phyloP scores from a whole-genome alignment of 2,113 vertebrate genomes.

The Gymnorhina tibicen region DNA sequence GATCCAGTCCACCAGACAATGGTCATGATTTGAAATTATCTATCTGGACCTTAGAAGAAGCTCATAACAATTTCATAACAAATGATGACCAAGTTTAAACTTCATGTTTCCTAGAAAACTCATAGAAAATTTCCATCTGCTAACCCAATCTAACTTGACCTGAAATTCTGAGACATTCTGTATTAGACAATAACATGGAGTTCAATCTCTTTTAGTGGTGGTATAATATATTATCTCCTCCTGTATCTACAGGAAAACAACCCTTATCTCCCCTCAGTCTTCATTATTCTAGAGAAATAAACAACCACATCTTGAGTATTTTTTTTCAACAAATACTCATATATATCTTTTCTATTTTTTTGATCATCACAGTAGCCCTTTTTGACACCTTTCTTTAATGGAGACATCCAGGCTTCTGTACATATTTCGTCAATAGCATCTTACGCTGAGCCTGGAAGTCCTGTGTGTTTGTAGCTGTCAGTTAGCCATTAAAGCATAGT shows the following conservation, averaged over 20 bases:
- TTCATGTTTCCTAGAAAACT: neutral
- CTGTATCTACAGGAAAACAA: neutral
- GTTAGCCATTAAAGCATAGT: neutral
- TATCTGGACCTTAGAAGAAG: neutral
- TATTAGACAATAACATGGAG: neutral
- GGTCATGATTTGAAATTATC: neutral
- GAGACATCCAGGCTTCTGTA: neutral
- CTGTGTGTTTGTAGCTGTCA: neutral
- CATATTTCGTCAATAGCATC: accelerated
- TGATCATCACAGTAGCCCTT: neutral
- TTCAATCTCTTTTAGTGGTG: neutral
- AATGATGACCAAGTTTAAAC: neutral
- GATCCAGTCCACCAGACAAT: neutral
- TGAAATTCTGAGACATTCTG: neutral
- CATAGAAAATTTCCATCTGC: neutral
- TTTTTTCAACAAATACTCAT: neutral
- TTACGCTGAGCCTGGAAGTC: neutral
- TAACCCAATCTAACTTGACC: neutral
- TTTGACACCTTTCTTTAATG: neutral
- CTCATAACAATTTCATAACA: neutral
- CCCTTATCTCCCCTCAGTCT: neutral
- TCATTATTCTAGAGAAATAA: neutral
- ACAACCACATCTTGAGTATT: neutral
- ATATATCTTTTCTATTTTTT: neutral
- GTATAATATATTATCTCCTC: neutral